Percentiles rank a stretch among this genome's conserved stretches.
These are phyloP conservation scores for Microcaecilia unicolor DNA, from an alignment of 2,797 vertebrate species.

Conservation along the genomic window DNA sequence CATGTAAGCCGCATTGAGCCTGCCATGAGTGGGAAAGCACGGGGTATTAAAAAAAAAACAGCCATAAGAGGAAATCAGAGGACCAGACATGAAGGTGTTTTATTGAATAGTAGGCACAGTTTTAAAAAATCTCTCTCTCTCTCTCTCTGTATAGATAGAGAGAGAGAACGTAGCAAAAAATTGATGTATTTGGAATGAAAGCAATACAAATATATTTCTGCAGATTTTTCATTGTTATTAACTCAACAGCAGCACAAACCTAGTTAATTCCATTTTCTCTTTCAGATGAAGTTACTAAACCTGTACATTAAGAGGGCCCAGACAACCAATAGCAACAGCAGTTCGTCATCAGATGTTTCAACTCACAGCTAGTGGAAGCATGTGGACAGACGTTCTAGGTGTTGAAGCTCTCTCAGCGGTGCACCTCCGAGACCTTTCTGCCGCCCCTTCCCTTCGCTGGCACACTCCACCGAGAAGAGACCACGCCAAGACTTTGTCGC, in stretches of 20 bases:
- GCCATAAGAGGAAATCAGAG: too few species aligned
- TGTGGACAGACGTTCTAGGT: slow-evolving; percentile 37
- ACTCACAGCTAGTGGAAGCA: slow-evolving; percentile 83
- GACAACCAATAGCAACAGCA: slow-evolving; percentile 97
- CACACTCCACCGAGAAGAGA: slow-evolving; percentile 41
- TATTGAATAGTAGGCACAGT: too few species aligned
- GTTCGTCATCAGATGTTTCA: slow-evolving; percentile 92
- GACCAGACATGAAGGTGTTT: too few species aligned
- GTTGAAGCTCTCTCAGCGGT: slow-evolving; percentile 43
- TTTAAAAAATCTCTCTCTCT: too few species aligned
- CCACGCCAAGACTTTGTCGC: slow-evolving; percentile 57
- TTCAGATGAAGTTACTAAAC: slow-evolving; percentile 95
- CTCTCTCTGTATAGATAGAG: too few species aligned
- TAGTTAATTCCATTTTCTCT: slow-evolving; percentile 16
- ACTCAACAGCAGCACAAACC: not conserved
- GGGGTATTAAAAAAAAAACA: too few species aligned
- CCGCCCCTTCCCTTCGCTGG: slow-evolving; percentile 36
- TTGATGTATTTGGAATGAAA: too few species aligned
- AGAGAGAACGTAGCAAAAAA: too few species aligned
- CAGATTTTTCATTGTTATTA: too few species aligned
- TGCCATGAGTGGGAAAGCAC: too few species aligned
- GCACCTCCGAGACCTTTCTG: slow-evolving; percentile 57
- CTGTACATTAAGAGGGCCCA: slow-evolving; percentile 96
- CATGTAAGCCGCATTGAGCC: too few species aligned
- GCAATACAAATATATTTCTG: too few species aligned